phyloP scores from a whole-genome alignment of 2,797 vertebrate genomes.

The Octomys mimax region DNA sequence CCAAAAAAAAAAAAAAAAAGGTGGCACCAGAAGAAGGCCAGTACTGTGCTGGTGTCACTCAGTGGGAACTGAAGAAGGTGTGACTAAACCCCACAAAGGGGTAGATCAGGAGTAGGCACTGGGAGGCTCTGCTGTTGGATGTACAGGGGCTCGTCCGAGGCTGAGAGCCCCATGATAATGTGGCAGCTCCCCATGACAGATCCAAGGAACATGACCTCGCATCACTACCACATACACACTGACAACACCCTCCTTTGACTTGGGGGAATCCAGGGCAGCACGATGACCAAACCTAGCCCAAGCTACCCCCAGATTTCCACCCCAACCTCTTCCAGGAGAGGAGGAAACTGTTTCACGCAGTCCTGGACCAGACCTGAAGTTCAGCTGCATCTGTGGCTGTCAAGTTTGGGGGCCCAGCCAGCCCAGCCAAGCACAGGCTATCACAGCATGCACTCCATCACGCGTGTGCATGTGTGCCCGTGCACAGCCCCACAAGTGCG shows the following conservation, averaged over 20 bases:
- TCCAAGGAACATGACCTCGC: background rate
- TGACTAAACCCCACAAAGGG: background rate
- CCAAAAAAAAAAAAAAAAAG: background rate
- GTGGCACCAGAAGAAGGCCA: background rate
- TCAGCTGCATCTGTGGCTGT: background rate
- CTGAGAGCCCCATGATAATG: background rate
- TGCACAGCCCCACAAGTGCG: background rate
- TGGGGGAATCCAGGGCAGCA: background rate
- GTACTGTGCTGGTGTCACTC: background rate
- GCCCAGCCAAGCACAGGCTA: too few species aligned
- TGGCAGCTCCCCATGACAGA: background rate
- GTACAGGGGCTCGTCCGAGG: rapidly evolving
- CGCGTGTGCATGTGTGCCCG: background rate
- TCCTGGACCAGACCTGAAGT: background rate
- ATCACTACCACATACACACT: background rate
- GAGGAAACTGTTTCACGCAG: background rate
- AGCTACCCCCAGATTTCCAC: background rate
- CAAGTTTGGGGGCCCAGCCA: background rate
- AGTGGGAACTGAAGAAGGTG: background rate
- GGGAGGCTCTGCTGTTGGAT: rapidly evolving
- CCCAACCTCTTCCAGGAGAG: background rate
- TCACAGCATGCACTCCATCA: background rate
- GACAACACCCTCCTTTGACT: background rate
- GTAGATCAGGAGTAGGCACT: background rate
- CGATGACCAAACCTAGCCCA: background rate